Percentiles rank a stretch among this genome's conserved stretches.
Evolutionary conservation across 2,113 vertebrate species (phyloP).

Genomic region (Mohoua ochrocephala): DNA sequence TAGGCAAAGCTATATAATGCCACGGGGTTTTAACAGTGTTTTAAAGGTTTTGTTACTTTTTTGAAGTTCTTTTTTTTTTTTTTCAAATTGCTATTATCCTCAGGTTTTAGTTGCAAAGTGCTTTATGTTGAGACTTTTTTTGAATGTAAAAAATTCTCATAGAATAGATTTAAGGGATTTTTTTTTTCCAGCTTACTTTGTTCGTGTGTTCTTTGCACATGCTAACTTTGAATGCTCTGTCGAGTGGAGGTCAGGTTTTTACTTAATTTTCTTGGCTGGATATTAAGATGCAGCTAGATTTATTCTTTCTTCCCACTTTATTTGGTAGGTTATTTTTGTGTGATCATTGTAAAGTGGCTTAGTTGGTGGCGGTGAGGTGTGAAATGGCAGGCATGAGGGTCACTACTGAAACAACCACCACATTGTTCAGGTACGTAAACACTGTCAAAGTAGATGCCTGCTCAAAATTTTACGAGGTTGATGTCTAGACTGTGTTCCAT

Average conservation of each 20-base stretch:
- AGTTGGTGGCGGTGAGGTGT: background rate
- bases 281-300: background rate
- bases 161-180: background rate
- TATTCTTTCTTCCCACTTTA: background rate
- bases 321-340: background rate
- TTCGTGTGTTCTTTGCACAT: background rate
- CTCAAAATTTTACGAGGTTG: background rate
- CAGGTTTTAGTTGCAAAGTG: background rate
- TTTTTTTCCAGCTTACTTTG: background rate
- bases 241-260: background rate
- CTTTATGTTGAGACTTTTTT: background rate
- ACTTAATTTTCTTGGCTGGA: background rate
- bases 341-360: background rate
- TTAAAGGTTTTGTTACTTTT: background rate
- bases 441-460: background rate
- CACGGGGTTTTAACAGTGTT: fast-evolving
- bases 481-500: background rate
- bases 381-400: background rate
- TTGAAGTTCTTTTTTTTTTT: background rate
- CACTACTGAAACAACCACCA: slow-evolving; percentile 21
- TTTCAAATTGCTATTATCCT: background rate
- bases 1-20: background rate
- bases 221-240: background rate
- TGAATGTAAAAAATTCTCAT: background rate
- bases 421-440: slow-evolving; percentile 26